Evolutionary conservation across 2,797 vertebrate genomes (phyloP).

Genomic region (Pogoniulus pusillus): DNA sequence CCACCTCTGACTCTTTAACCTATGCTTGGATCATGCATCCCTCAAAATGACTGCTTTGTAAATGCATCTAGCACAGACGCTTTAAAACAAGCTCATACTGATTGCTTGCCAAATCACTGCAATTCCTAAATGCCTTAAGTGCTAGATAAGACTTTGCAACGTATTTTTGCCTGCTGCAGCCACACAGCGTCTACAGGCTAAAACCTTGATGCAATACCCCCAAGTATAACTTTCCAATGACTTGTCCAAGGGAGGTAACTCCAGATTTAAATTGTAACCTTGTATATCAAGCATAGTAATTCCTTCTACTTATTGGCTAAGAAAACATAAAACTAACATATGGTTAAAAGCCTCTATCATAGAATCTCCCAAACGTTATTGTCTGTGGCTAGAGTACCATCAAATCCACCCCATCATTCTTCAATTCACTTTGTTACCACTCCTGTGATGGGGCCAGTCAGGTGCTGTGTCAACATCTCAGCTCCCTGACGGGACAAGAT

Average conservation of each 20-base stretch:
- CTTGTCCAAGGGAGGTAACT: neutral
- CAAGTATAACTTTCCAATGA: neutral
- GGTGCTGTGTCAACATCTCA: neutral
- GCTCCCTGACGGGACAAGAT: neutral
- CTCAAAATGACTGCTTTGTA: neutral
- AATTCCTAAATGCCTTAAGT: slow-evolving; percentile 10
- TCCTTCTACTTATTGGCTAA: neutral
- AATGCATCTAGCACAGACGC: neutral
- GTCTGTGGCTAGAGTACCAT: neutral
- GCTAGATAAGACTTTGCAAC: neutral
- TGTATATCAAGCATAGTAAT: neutral
- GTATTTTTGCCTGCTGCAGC: slow-evolving; percentile 61
- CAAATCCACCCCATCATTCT: neutral
- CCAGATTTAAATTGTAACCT: neutral
- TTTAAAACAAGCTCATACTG: slow-evolving; percentile 32
- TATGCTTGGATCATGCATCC: neutral
- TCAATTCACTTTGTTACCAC: neutral
- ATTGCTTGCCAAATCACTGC: slow-evolving; percentile 11
- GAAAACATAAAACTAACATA: neutral
- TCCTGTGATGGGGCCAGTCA: neutral
- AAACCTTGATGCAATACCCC: slow-evolving; percentile 16
- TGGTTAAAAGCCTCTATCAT: neutral
- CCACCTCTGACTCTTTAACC: neutral
- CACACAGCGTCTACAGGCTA: neutral
- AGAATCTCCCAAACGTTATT: neutral